Base-by-base conservation (phyloP, 1,140 invertebrate genomes). In the Neodiprion lecontei region DNA sequence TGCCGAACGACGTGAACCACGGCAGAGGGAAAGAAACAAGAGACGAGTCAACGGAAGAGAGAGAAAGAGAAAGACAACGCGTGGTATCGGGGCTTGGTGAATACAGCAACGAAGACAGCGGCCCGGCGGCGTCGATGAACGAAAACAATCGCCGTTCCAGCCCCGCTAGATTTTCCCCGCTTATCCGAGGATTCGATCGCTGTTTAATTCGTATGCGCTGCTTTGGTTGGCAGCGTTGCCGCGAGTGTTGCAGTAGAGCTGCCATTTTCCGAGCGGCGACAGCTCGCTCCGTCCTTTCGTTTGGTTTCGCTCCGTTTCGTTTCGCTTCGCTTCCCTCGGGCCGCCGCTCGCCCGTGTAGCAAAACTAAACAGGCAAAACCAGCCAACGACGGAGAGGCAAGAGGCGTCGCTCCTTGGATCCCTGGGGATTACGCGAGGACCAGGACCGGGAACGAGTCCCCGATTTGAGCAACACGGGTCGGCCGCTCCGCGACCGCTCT, bases 241-340 rank as follows among this genome's bases (percentile, higher is more conserved):
- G 61, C 67, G 67, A 69, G 67, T 69, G 28, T 40, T 40, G 67
- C 67, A 69, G 14, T 69, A 69, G 23, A 73, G 76, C 76, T 77
- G 76, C 76, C 76, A 77, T 77, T 77, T 77, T 77, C 73, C 76
- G 71, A 74, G 76, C 74, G 72, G 48, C 72, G 74, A 47, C 12
- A 69, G 72, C 70, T 73, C 72, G 72, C 72, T 65, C 50, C 21
- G 12, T 73, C 23, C 67, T 40, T 40, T 40, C 28, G 28, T 72
- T 72, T 72, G 40, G 40, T 72, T 21, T n/a, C 69, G 28, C 40
- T 28, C 47, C 10, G 40, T 47, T 5, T 7, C 14, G 50, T 10
- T 7, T 49, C 28, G 53, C 67, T 40, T 40, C 72, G 67, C 61
- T 48, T 73, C 72, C 23, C 72, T 12, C 40, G 40, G 49, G 71